Base-by-base conservation (phyloP, 2,113 vertebrate genomes). In the Sylvilagus bachmani region DNA sequence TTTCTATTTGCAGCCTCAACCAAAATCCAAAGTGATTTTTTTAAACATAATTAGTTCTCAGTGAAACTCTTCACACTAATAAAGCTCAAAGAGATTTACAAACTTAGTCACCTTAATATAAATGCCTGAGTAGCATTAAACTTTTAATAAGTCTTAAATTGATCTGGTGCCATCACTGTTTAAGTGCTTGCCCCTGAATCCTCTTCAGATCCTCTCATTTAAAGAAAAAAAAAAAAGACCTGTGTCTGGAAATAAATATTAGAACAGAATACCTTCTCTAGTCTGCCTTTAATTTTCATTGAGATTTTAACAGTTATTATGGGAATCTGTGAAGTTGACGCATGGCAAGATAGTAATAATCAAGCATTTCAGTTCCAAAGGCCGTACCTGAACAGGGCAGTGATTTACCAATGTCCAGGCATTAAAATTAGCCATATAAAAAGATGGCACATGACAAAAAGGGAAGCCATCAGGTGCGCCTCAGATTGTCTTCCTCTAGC, bases 201-300 rank as follows among this genome's bases (percentile, higher is more conserved):
- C 13, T 89, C 82, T 92, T 83, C 36, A 61, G 70, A 53, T 61
- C n/a, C 29, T 66, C 29, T 70, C n/a, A 22, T 84, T 44, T 44
- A 44, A 44, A 44, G 44, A 44, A 44, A 44, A 44, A 44, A 44
- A 44, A 44, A 44, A 44, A 44, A 44, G 44, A 44, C 44, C 74
- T 10, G 29, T 93, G 62, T 89, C 78, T 89, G 85, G 69, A 92
- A 93, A 85, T 87, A 96, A 94, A 81, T 89, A 93, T 79, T 93
- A 95, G 75, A 91, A 67, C 36, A 94, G 67, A 91, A 87, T 90
- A 67, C 70, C 36, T 86, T 24, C 62, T 74, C 44, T 92, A 27
- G 92, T 81, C 80, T 94, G 14, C 86, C 93, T 96, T 92, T 95
- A 91, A 79, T 93, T 91, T 95, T 89, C 92, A 83, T 81, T 94